Percentiles rank a stretch among this genome's conserved stretches.
phyloP scores from a whole-genome alignment of 2,113 vertebrate species.

The Saiga tatarica region DNA sequence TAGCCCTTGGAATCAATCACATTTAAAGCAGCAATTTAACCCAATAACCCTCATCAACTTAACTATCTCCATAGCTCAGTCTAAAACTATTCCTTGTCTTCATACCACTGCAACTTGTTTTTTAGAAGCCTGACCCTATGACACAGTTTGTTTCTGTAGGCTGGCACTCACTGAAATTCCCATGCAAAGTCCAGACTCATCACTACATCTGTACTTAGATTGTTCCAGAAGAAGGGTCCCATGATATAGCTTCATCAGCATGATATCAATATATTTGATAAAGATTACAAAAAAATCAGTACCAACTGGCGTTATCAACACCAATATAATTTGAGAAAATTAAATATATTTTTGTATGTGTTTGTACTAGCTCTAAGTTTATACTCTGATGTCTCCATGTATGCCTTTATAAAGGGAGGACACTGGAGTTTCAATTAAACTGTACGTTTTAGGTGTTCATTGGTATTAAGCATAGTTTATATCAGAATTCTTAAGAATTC shows the following conservation, averaged over 20 bases:
- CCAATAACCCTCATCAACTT: background rate
- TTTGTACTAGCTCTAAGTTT: background rate
- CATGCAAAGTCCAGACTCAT: background rate
- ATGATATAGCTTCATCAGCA: background rate
- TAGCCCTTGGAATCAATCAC: slow-evolving; percentile 14
- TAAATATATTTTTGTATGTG: background rate
- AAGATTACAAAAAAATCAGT: background rate
- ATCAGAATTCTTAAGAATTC: slow-evolving; percentile 19
- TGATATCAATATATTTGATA: background rate
- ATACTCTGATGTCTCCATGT: background rate
- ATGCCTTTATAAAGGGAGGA: background rate
- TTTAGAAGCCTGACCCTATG: background rate
- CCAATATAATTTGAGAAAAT: background rate
- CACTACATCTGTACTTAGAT: background rate
- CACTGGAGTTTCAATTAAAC: background rate
- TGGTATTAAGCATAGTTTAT: background rate
- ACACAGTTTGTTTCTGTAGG: background rate
- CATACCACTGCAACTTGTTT: background rate
- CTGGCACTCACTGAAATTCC: background rate
- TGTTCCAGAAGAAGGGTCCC: background rate
- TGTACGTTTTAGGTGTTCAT: background rate
- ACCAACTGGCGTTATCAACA: background rate
- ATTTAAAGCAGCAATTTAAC: slow-evolving; percentile 30
- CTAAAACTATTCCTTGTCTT: slow-evolving; percentile 30
- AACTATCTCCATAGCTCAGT: slow-evolving; percentile 1